A percentile compares a stretch with the other conserved stretches of the same genome.
Conservation (phyloP, 2,888 invertebrate species). For the Coenonympha arcania region DNA sequence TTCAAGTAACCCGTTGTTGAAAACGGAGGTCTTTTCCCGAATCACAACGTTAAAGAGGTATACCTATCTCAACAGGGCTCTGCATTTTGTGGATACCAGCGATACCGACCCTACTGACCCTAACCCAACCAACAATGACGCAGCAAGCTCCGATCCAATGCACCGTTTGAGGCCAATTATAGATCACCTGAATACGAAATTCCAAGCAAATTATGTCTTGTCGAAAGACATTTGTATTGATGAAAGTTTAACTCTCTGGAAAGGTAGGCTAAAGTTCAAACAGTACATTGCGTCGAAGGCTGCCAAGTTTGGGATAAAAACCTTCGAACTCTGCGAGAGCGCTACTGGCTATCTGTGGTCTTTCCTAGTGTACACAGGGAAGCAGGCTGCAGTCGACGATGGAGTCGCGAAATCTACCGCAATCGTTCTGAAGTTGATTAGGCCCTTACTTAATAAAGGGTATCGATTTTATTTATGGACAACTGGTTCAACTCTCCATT, state of each 20-base stretch:
- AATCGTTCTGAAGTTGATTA: neutral
- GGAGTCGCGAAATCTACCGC: neutral
- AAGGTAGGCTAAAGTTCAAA: neutral
- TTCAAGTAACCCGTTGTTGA: neutral
- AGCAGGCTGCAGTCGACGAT: neutral
- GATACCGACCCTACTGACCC: neutral
- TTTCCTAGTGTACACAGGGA: slow-evolving; percentile 12
- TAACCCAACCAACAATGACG: neutral
- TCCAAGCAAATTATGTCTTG: neutral
- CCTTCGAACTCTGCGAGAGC: slow-evolving; percentile 20
- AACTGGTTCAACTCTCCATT: neutral
- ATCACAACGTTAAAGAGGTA: neutral
- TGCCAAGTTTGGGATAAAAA: slow-evolving; percentile 18
- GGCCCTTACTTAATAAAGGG: neutral
- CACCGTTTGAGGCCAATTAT: slow-evolving; percentile 1
- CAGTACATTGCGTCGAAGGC: neutral
- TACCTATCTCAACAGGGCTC: neutral
- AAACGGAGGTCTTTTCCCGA: neutral
- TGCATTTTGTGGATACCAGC: neutral
- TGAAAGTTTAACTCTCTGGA: neutral
- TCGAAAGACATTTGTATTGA: too few relatives aligned
- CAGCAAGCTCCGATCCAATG: too few relatives aligned
- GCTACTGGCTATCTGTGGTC: slow-evolving; percentile 22
- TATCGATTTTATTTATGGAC: neutral
- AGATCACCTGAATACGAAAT: neutral